Percentiles rank a stretch among this genome's conserved stretches.
These are phyloP conservation scores for Proteles cristata DNA, from an alignment of 2,113 vertebrate genomes.

Conservation along the genomic window DNA sequence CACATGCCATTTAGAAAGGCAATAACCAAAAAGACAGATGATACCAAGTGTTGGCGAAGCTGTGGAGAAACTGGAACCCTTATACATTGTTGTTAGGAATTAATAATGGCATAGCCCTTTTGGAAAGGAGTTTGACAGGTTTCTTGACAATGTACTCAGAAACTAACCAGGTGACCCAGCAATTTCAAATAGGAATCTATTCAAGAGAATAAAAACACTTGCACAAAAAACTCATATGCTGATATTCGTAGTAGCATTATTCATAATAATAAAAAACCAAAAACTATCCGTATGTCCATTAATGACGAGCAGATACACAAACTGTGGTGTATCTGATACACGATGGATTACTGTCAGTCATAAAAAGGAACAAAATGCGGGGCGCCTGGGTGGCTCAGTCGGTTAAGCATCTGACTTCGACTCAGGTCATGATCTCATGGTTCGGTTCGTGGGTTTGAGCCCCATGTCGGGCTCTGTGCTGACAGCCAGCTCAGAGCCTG, in stretches of 20 bases:
- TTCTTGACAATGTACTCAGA: not conserved
- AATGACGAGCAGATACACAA: not conserved
- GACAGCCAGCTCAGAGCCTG: no score
- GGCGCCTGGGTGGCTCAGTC: no score
- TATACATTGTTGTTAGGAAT: not conserved
- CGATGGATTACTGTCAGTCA: not conserved
- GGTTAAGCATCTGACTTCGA: no score
- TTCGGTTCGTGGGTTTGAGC: no score
- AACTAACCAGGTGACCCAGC: not conserved
- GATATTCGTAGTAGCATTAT: not conserved
- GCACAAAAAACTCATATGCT: not conserved
- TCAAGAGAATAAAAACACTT: not conserved
- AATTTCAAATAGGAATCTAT: not conserved
- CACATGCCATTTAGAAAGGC: no score
- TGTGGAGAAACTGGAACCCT: not conserved
- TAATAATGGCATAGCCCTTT: not conserved
- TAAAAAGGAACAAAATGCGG: not conserved
- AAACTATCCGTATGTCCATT: not conserved
- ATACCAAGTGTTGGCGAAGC: no score
- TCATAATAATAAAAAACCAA: constrained; percentile 11
- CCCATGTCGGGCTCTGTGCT: no score
- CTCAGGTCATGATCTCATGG: no score
- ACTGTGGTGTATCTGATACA: not conserved
- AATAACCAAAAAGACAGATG: no score
- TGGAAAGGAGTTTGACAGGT: not conserved